These are phyloP conservation scores for Streblospio benedicti DNA, from an alignment of 1,140 invertebrate genomes.

Conservation along the genomic window DNA sequence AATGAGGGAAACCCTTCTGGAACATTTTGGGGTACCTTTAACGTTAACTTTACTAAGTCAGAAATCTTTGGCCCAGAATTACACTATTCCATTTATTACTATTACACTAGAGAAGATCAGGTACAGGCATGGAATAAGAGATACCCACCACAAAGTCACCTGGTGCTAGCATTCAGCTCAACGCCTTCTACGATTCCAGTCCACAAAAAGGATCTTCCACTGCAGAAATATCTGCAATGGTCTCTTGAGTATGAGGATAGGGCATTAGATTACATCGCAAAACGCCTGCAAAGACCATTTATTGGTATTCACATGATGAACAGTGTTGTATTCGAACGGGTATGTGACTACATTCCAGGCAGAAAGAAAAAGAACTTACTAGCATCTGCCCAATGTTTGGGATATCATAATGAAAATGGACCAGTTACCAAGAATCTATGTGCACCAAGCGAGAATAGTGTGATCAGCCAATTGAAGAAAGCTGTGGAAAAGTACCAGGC, in stretches of 20 bases:
- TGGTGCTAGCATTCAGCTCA: slow-evolving; percentile 63
- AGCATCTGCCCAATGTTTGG: slow-evolving; percentile 90
- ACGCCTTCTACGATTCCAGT: slow-evolving; percentile 96
- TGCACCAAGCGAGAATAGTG: slow-evolving; percentile 63
- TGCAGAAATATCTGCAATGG: slow-evolving; percentile 84
- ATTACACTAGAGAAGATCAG: too few species aligned
- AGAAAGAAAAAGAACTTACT: slow-evolving; percentile 82
- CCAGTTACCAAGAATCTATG: slow-evolving; percentile 39
- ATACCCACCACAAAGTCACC: slow-evolving; percentile 60
- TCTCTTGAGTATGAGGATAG: too few species aligned
- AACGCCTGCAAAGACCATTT: too few species aligned
- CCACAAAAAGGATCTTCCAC: slow-evolving; percentile 64
- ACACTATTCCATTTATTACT: slow-evolving; percentile 72
- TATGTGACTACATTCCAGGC: too few species aligned
- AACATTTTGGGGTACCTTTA: slow-evolving; percentile 93
- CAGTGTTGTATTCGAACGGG: too few species aligned
- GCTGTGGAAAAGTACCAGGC: slow-evolving; percentile 64
- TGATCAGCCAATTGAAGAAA: slow-evolving; percentile 60
- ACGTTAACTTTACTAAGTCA: slow-evolving; percentile 78
- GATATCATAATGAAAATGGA: slow-evolving; percentile 74
- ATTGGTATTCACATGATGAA: too few species aligned
- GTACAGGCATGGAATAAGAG: too few species aligned
- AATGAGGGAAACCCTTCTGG: slow-evolving; percentile 98
- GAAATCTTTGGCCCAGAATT: slow-evolving; percentile 80
- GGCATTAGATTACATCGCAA: too few species aligned